Conservation (phyloP, 2,113 vertebrate species). For the Upupa epops region DNA sequence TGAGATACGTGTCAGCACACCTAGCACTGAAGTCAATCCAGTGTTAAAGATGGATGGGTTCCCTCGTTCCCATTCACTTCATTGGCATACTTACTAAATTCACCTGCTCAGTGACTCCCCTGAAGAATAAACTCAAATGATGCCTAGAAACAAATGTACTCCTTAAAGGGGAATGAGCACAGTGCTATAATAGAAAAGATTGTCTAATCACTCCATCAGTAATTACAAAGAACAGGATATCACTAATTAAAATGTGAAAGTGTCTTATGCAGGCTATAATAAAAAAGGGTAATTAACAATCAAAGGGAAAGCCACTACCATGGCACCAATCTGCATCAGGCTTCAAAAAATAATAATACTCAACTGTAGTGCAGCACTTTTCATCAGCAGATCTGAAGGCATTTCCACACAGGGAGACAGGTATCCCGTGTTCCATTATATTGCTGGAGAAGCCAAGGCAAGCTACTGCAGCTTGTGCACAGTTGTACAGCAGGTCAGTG, state of each 20-base stretch:
- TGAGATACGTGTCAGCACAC: not conserved
- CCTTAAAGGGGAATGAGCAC: not conserved
- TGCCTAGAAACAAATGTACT: not conserved
- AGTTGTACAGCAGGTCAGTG: not conserved
- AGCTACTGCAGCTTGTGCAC: not conserved
- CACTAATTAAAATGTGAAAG: constrained; percentile 57
- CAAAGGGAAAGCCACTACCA: constrained; percentile 11
- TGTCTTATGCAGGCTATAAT: not conserved
- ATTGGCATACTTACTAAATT: not conserved
- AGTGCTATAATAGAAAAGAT: not conserved
- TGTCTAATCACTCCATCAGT: constrained; percentile 51
- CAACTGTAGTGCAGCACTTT: not conserved
- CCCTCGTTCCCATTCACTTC: not conserved
- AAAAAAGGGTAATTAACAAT: constrained; percentile 32
- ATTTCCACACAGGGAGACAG: accelerated
- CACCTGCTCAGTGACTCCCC: not conserved
- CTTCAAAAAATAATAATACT: not conserved
- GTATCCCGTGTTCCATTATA: not conserved
- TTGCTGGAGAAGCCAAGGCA: not conserved
- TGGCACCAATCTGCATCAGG: not conserved
- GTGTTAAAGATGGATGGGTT: not conserved
- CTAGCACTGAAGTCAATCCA: not conserved
- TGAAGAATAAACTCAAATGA: not conserved
- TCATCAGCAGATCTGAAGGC: not conserved
- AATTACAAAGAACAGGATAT: constrained; percentile 55